Percentiles rank a stretch among this genome's conserved stretches.
These are phyloP conservation scores for Arvicanthis niloticus DNA, from an alignment of 2,113 vertebrate species.

Conservation along the genomic window DNA sequence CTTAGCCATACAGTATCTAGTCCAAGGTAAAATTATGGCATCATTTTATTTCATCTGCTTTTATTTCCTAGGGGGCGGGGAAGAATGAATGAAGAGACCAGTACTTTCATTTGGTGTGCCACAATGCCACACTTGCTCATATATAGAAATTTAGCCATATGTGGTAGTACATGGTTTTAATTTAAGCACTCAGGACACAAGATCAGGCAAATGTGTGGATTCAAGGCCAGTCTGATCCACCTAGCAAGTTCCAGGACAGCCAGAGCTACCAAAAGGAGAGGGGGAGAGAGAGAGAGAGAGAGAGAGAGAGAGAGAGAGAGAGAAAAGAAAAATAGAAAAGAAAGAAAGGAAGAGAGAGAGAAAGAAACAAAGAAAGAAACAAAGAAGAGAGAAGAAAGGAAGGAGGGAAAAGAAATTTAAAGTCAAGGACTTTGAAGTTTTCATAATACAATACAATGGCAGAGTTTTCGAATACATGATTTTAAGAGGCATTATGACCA, in stretches of 20 bases:
- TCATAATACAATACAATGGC: background rate
- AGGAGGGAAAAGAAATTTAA: background rate
- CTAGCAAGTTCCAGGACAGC: background rate
- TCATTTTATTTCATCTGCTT: background rate
- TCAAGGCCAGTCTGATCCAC: background rate
- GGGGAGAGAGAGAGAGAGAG: fast-evolving
- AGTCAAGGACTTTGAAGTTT: background rate
- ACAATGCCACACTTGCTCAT: background rate
- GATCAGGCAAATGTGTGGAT: background rate
- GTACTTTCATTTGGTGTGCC: background rate
- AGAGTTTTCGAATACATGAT: background rate
- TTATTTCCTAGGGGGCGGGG: background rate
- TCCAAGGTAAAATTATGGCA: background rate
- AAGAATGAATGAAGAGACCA: background rate
- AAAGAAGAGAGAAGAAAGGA: too few species aligned
- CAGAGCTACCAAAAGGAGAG: background rate
- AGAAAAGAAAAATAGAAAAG: too few species aligned
- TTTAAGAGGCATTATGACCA: background rate
- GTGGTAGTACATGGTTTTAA: background rate
- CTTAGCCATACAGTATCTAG: background rate
- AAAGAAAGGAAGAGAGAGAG: too few species aligned
- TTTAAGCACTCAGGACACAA: background rate
- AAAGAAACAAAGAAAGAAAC: too few species aligned
- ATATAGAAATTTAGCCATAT: background rate
- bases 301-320: too few species aligned